phyloP scores from a whole-genome alignment of 2,797 vertebrate species.

The Etheostoma perlongum region DNA sequence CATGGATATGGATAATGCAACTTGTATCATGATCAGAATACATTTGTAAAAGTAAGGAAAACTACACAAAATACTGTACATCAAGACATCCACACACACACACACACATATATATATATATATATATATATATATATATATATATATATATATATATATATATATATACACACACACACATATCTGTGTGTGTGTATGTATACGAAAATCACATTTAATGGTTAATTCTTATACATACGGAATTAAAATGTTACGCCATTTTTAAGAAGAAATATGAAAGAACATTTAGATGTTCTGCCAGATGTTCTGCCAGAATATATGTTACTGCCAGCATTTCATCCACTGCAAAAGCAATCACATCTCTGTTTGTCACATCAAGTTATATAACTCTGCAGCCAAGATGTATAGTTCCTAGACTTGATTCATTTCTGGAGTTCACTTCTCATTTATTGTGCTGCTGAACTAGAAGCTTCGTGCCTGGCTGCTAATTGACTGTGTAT shows the following conservation, averaged over 20 bases:
- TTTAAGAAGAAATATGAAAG: conserved; percentile 32
- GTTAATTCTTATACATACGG: conserved; percentile 7
- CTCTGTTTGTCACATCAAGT: conserved; percentile 30
- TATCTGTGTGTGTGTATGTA: not conserved
- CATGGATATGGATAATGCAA: not conserved
- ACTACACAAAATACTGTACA: not conserved
- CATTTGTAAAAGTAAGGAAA: not conserved
- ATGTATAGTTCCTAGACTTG: not conserved
- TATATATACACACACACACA: too few relatives aligned
- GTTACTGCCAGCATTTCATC: conserved; percentile 21
- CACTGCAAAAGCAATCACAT: conserved; percentile 23
- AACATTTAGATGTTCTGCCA: not conserved
- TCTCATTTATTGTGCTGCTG: not conserved
- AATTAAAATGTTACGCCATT: conserved; percentile 25
- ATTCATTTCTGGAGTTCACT: conserved; percentile 7
- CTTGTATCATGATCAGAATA: not conserved
- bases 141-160: too few relatives aligned
- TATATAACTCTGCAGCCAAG: not conserved
- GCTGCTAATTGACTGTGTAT: conserved; percentile 7
- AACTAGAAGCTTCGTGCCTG: not conserved
- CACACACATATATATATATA: too few relatives aligned
- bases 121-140: too few relatives aligned
- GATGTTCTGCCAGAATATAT: too few relatives aligned
- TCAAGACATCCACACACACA: too few relatives aligned
- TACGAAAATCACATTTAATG: conserved; percentile 9